Evolutionary conservation across 2,113 vertebrate genomes (phyloP).

Genomic region (Tonatia bakeri): DNA sequence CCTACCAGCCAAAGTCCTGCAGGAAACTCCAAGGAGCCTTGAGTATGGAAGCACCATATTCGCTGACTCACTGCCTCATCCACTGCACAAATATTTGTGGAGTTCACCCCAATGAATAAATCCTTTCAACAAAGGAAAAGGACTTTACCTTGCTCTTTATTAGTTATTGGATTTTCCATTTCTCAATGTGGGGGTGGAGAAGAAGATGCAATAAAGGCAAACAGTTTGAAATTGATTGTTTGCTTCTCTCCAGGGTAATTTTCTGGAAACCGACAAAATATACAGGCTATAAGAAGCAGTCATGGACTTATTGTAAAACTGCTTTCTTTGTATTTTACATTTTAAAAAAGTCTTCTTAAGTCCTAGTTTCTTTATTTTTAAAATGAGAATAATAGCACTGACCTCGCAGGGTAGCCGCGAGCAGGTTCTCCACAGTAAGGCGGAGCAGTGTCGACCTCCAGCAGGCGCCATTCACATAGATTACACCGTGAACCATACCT

Average conservation of each 20-base stretch:
- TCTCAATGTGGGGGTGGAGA: constrained; percentile 33
- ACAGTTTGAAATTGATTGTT: constrained; percentile 63
- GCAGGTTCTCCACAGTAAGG: neutral
- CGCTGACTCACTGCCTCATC: neutral
- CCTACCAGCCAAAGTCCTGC: neutral
- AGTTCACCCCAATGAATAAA: constrained; percentile 55
- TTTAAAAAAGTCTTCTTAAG: neutral
- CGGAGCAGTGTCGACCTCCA: fast-evolving
- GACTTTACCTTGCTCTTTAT: constrained; percentile 59
- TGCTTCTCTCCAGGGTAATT: constrained; percentile 63
- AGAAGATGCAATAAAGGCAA: constrained; percentile 69
- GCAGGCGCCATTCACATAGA: neutral
- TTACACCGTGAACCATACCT: fast-evolving
- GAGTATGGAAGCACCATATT: too few relatives aligned
- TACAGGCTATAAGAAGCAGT: neutral
- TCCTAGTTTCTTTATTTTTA: constrained; percentile 6
- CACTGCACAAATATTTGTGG: constrained; percentile 52
- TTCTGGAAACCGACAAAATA: constrained; percentile 59
- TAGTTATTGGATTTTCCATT: constrained; percentile 75
- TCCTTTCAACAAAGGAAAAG: constrained; percentile 33
- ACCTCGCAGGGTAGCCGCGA: neutral
- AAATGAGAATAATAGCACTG: neutral
- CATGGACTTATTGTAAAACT: neutral
- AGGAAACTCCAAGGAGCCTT: neutral
- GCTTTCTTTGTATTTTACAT: constrained; percentile 25